Evolutionary conservation across 2,888 invertebrate species (phyloP).

Genomic region (Tenodera sinensis): DNA sequence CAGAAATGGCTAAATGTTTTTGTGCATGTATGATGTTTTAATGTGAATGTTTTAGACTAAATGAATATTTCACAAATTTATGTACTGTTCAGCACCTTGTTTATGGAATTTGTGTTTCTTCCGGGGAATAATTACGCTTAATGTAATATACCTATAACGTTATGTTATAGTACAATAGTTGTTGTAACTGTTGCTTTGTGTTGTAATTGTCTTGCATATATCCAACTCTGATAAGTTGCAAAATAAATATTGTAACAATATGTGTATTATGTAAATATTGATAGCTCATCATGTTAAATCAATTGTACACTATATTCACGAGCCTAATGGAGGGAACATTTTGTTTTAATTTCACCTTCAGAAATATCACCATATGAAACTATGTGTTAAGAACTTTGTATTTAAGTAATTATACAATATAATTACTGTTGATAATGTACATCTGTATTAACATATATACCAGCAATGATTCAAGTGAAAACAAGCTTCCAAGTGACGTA

Average conservation of each 20-base stretch:
- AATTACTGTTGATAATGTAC: neutral
- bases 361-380: neutral
- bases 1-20: neutral
- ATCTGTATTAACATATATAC: neutral
- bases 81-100: neutral
- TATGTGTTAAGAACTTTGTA: neutral
- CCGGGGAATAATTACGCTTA: neutral
- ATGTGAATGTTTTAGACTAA: neutral
- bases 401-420: neutral
- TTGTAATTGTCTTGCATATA: neutral
- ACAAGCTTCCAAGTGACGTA: neutral
- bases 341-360: neutral
- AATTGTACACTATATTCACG: neutral
- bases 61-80: neutral
- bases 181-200: neutral
- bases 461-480: neutral
- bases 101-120: neutral
- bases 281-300: neutral
- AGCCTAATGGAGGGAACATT: neutral
- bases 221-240: neutral
- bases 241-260: neutral
- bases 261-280: neutral
- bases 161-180: neutral
- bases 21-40: neutral
- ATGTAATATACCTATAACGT: neutral